phyloP scores from a whole-genome alignment of 2,113 vertebrate genomes.

The Carassius gibelio region DNA sequence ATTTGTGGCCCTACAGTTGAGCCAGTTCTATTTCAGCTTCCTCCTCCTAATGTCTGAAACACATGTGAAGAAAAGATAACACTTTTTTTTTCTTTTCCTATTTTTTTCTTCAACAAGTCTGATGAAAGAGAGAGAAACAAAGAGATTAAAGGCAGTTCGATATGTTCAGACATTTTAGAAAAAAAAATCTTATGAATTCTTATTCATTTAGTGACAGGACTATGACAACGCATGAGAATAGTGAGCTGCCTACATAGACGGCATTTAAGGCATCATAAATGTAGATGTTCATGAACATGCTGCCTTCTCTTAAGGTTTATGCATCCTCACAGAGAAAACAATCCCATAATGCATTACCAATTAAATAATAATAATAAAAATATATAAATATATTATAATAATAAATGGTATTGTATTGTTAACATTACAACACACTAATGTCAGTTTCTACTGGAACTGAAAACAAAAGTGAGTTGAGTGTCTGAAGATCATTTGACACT shows the following conservation, averaged over 20 bases:
- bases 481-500: too few relatives aligned
- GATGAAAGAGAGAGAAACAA: constrained; percentile 8
- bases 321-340: neutral
- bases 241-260: neutral
- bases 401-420: neutral
- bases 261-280: neutral
- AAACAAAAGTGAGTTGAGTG: too few relatives aligned
- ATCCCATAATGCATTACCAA: neutral
- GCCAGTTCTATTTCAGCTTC: too few relatives aligned
- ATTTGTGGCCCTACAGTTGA: neutral
- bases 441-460: neutral
- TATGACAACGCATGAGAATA: neutral
- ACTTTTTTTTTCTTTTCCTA: neutral
- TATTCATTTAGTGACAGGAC: neutral
- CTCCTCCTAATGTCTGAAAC: neutral
- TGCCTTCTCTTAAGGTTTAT: neutral
- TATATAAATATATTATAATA: neutral
- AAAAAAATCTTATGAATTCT: neutral
- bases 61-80: too few relatives aligned
- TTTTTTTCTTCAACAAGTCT: neutral
- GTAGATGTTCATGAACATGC: neutral
- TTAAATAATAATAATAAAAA: neutral
- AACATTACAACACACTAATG: neutral
- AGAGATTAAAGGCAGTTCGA: neutral
- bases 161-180: neutral